Percentiles rank a stretch among this genome's conserved stretches.
These are phyloP conservation scores for Elephantulus edwardii DNA, from an alignment of 2,113 vertebrate species.

Conservation along the genomic window DNA sequence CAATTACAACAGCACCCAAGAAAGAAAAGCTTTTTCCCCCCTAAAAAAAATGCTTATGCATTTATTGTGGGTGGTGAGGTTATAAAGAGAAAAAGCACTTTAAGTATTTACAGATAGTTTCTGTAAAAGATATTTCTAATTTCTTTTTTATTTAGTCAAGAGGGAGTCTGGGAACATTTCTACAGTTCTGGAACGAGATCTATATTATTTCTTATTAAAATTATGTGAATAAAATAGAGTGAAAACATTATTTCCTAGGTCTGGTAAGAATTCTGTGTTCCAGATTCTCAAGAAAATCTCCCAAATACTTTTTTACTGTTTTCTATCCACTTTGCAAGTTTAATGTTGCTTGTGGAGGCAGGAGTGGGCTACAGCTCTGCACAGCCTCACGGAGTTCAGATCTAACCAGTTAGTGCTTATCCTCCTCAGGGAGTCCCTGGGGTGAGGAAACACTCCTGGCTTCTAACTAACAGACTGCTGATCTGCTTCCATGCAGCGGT, in stretches of 20 bases:
- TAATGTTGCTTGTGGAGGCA: background rate
- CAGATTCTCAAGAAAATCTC: background rate
- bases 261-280: background rate
- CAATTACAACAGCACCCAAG: background rate
- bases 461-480: no score
- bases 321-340: background rate
- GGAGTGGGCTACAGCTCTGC: background rate
- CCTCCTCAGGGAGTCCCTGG: background rate
- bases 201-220: constrained; percentile 1
- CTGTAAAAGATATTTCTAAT: background rate
- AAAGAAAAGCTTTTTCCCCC: no score
- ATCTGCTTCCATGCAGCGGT: no score
- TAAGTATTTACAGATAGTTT: background rate
- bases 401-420: background rate
- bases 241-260: background rate
- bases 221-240: background rate
- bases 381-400: background rate
- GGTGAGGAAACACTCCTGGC: background rate
- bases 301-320: background rate
- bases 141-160: background rate
- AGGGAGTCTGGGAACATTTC: background rate
- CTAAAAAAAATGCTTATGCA: background rate
- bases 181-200: background rate
- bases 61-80: background rate
- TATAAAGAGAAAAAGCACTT: background rate